Percentiles rank a stretch among this genome's conserved stretches.
Evolutionary conservation across 1,140 invertebrate genomes (phyloP).

Genomic region (Pemphigus obesinymphae): DNA sequence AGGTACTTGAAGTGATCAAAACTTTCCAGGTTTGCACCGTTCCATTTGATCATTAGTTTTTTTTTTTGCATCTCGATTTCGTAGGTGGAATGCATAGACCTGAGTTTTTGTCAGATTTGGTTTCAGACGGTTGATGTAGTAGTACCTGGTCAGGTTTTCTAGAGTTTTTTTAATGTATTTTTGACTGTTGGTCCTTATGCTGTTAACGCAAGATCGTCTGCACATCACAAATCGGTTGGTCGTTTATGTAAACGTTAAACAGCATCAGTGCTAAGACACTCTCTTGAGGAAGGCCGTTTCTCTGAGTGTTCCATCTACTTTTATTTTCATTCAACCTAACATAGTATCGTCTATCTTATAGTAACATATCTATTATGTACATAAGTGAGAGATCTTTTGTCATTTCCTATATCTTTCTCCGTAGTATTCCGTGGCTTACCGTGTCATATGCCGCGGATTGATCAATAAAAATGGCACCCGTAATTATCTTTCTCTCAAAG

Average conservation of each 20-base stretch:
- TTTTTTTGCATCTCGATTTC: slow-evolving; percentile 55
- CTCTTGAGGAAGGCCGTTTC: slow-evolving; percentile 48
- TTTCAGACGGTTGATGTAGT: background rate
- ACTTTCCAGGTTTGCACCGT: background rate
- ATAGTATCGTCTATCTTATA: slow-evolving; percentile 32
- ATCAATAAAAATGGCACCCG: slow-evolving; percentile 36
- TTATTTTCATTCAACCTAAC: slow-evolving; percentile 35
- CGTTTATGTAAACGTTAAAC: slow-evolving; percentile 44
- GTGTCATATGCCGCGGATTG: slow-evolving; percentile 41
- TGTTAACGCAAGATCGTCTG: slow-evolving; percentile 45
- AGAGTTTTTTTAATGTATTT: background rate
- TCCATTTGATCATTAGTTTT: slow-evolving; percentile 48
- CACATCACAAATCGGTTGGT: slow-evolving; percentile 42
- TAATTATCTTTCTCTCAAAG: slow-evolving; percentile 32
- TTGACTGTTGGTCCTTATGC: slow-evolving; percentile 4
- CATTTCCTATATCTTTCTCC: slow-evolving; percentile 8
- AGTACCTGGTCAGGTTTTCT: background rate
- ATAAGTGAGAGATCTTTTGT: too few relatives aligned
- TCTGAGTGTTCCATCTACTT: slow-evolving; percentile 33
- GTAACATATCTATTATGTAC: too few relatives aligned
- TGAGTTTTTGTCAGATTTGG: background rate
- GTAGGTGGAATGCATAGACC: slow-evolving; percentile 48
- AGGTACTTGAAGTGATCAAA: slow-evolving; percentile 6
- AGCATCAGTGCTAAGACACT: slow-evolving; percentile 46
- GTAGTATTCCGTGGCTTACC: slow-evolving; percentile 31